Percentiles rank a stretch among this genome's conserved stretches.
Evolutionary conservation across 2,113 vertebrate species (phyloP).

Genomic region (Paracanthobrama guichenoti): DNA sequence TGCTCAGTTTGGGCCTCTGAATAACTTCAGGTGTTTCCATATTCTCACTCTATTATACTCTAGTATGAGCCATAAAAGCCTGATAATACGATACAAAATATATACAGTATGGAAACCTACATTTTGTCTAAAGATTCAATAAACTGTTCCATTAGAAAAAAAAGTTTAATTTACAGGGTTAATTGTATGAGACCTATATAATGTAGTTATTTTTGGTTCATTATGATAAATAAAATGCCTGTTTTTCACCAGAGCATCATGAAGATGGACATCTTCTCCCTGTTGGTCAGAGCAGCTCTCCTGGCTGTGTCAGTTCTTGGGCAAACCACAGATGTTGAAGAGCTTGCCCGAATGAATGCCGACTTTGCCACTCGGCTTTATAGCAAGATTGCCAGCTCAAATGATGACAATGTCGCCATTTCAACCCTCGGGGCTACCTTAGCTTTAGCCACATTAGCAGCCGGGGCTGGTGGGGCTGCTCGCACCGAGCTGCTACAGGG

Average conservation of each 20-base stretch:
- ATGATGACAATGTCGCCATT: conserved; percentile 82
- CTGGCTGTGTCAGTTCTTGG: conserved; percentile 18
- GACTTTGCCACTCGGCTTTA: conserved; percentile 84
- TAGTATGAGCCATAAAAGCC: background rate
- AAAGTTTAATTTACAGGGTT: background rate
- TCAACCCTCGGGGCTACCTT: conserved; percentile 74
- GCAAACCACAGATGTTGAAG: conserved; percentile 33
- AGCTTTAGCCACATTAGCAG: conserved; percentile 69
- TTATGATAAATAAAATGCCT: background rate
- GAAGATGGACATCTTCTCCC: conserved; percentile 44
- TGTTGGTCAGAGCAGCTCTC: conserved; percentile 35
- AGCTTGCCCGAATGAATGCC: conserved; percentile 70
- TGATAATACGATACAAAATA: background rate
- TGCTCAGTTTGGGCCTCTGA: too few species aligned
- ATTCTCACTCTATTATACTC: background rate
- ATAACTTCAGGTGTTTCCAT: too few species aligned
- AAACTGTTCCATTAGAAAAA: background rate
- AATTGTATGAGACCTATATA: background rate
- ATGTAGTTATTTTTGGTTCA: background rate
- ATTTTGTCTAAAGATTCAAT: background rate
- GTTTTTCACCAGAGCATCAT: conserved; percentile 22
- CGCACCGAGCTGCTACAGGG: conserved; percentile 72
- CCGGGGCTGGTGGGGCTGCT: conserved; percentile 72
- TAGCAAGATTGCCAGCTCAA: conserved; percentile 76
- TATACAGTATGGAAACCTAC: background rate